A percentile compares a stretch with the other conserved stretches of the same genome.
Evolutionary conservation across 2,888 invertebrate genomes (phyloP).

Genomic region (Ophraella communa): DNA sequence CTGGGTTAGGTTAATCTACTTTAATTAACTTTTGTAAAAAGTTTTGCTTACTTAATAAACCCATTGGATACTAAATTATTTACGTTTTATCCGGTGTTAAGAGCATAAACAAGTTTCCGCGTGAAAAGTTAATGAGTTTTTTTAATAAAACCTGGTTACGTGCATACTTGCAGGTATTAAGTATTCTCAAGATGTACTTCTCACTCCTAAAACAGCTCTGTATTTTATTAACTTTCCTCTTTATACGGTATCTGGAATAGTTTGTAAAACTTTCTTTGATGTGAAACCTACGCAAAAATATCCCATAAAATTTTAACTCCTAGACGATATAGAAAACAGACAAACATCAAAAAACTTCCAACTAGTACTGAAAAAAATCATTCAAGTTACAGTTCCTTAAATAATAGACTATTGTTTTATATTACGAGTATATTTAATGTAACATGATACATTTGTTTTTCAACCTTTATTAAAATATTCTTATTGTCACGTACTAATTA

Average conservation of each 20-base stretch:
- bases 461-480: too few relatives aligned
- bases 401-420: too few relatives aligned
- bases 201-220: not conserved
- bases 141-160: conserved; percentile 5
- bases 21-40: not conserved
- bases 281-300: conserved; percentile 1
- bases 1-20: too few relatives aligned
- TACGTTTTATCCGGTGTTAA: not conserved
- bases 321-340: not conserved
- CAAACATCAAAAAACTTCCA: not conserved
- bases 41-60: not conserved
- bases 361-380: too few relatives aligned
- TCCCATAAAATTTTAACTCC: not conserved
- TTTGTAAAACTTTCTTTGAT: not conserved
- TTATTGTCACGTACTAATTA: too few relatives aligned
- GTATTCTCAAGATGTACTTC: conserved; percentile 1
- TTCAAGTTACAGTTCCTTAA: too few relatives aligned
- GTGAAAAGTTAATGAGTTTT: conserved; percentile 3
- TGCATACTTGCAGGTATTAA: conserved; percentile 2
- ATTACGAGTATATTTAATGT: too few relatives aligned
- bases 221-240: conserved; percentile 5
- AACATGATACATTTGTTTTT: too few relatives aligned
- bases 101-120: not conserved
- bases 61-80: not conserved
- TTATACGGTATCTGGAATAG: conserved; percentile 3